Conservation (phyloP, 2,888 invertebrate genomes). For the Apodemia mormo region DNA sequence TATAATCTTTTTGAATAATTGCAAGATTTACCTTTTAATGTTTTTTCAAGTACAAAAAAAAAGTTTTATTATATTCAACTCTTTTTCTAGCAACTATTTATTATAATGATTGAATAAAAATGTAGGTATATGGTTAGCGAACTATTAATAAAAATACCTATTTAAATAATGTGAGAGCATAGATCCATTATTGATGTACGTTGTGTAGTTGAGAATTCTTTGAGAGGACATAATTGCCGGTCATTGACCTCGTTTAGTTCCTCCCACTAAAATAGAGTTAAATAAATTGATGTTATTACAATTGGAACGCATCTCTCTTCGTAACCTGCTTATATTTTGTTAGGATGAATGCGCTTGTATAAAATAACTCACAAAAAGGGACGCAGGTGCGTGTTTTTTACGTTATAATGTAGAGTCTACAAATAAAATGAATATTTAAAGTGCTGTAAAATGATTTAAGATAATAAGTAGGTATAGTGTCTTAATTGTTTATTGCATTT, state of each 20-base stretch:
- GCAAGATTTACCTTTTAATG: no score
- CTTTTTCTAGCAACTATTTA: no score
- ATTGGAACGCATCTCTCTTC: constrained; percentile 70
- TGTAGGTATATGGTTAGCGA: background rate
- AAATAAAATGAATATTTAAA: constrained; percentile 6
- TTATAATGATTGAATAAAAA: no score
- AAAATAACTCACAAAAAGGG: constrained; percentile 40
- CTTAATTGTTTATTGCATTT: no score
- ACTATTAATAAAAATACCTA: constrained; percentile 46
- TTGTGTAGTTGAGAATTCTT: constrained; percentile 56
- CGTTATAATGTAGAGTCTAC: constrained; percentile 32
- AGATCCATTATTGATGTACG: constrained; percentile 41
- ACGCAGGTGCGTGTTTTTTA: constrained; percentile 54
- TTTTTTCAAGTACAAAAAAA: no score
- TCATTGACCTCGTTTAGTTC: constrained; percentile 75
- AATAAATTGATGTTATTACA: constrained; percentile 81
- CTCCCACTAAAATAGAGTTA: constrained; percentile 79
- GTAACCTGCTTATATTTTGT: constrained; percentile 61
- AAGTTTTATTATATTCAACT: no score
- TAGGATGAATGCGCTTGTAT: constrained; percentile 44
- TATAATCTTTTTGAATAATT: no score
- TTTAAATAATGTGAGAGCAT: constrained; percentile 44
- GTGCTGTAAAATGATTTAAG: no score
- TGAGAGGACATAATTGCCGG: constrained; percentile 78
- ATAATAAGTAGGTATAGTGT: no score